Evolutionary conservation across 2,888 invertebrate species (phyloP), one percentile per base, ranked within the genome.

Genomic region (Ethmia dodecea): DNA sequence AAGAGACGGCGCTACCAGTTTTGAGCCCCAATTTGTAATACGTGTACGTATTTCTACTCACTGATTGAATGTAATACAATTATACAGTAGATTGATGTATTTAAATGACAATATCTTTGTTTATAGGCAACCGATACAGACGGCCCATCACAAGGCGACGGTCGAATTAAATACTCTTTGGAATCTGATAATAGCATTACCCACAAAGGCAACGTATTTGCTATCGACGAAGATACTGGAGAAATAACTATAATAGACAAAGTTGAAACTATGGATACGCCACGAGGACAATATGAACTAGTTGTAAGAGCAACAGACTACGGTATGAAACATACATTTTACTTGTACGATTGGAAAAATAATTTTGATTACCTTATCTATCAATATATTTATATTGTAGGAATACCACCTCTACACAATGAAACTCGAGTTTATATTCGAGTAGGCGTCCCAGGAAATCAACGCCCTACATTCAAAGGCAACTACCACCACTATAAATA

Each of bases 391-490:
- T 13, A 27, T 28, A n/a, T 54, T 56, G 1, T 35, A 90, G 90
- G 90, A 5, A 67, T 55, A 18, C 93, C 93, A 8, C 88, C 92
- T 0, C 66, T 93, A 0, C 81, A 88, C 31, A 89, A 92, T 24
- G 92, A 92, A 42, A 90, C 91, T 0, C 84, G 89, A 20, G 88
- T 93, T 0, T 84, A 88, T 6, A 88, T 94, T 10, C 86, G 93
- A n/a, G 93, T 94, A 0, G 94, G 94, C 0, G 92, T 93, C 3
- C 92, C 93, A 0, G 93, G 93, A 1, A 93, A 94, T 54, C 93
- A 93, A 52, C 81, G 93, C n/a, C 94, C 93, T 0, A 89, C 92
- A n/a, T 93, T 93, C 53, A 90, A 91, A 49, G 92, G 92, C 1
- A 91, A 92, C 52, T 92, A 90, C 48, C 91, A 91, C 33, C 88